A percentile compares a stretch with the other conserved stretches of the same genome.
These are phyloP conservation scores for Turdus rufiventris DNA, from an alignment of 2,113 vertebrate genomes.

Conservation along the genomic window DNA sequence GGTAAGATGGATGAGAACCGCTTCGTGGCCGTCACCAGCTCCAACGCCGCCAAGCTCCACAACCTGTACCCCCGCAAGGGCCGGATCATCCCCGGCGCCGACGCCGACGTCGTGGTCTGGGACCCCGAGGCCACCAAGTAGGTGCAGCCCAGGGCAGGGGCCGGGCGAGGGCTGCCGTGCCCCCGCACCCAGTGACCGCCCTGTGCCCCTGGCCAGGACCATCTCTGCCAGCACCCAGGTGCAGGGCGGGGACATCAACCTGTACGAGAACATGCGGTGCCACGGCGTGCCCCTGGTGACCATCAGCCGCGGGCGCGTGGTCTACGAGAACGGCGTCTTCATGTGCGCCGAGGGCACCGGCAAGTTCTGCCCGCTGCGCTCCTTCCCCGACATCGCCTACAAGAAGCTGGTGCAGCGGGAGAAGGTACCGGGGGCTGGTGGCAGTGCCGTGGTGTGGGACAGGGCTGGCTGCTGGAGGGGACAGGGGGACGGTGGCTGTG, in stretches of 20 bases:
- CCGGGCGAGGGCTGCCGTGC: accelerated
- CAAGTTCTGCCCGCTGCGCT: slow-evolving; percentile 90
- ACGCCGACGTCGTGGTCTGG: slow-evolving; percentile 95
- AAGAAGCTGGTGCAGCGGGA: slow-evolving; percentile 98
- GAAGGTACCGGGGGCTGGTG: slow-evolving; percentile 75
- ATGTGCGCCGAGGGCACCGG: slow-evolving; percentile 94
- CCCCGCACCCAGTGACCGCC: accelerated
- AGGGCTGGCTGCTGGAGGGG: not conserved
- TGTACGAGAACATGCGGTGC: slow-evolving; percentile 92
- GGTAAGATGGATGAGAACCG: slow-evolving; percentile 98
- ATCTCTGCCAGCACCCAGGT: slow-evolving; percentile 91
- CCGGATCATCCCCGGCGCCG: slow-evolving; percentile 90
- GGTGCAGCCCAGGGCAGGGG: accelerated
- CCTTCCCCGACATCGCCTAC: slow-evolving; percentile 93
- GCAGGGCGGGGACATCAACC: slow-evolving; percentile 91
- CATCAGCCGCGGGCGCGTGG: slow-evolving; percentile 91
- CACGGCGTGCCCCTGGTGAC: slow-evolving; percentile 93
- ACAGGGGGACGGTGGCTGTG: not conserved
- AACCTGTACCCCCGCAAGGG: slow-evolving; percentile 97
- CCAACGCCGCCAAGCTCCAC: slow-evolving; percentile 95
- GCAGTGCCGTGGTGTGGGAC: not conserved
- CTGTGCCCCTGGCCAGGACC: slow-evolving; percentile 69
- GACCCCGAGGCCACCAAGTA: slow-evolving; percentile 95
- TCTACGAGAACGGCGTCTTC: slow-evolving; percentile 94
- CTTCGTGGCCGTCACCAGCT: slow-evolving; percentile 95